phyloP scores from a whole-genome alignment of 2,797 vertebrate genomes.

The Cyclura pinguis region DNA sequence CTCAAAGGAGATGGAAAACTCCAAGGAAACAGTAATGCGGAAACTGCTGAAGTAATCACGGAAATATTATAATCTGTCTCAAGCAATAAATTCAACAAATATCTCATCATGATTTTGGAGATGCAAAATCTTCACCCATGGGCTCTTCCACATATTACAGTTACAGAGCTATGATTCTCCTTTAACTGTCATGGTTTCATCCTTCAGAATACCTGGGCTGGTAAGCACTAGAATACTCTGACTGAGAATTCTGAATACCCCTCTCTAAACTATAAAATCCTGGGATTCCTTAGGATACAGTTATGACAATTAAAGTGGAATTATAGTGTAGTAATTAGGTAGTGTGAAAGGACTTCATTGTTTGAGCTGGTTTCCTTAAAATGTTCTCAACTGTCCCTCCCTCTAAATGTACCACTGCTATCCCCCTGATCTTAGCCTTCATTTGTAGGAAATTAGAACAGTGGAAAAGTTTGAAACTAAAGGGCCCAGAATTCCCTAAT shows the following conservation, averaged over 20 bases:
- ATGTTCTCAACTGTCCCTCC: background rate
- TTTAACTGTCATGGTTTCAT: no score
- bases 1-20: conserved; percentile 13
- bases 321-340: no score
- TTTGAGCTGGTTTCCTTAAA: background rate
- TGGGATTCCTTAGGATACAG: no score
- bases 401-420: background rate
- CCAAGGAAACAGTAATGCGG: conserved; percentile 4
- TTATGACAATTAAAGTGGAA: no score
- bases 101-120: background rate
- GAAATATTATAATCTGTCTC: rapidly evolving
- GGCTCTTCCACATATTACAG: no score
- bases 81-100: conserved; percentile 17
- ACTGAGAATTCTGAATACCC: no score
- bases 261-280: no score
- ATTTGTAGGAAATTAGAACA: background rate
- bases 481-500: background rate
- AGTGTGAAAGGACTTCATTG: no score
- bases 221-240: no score
- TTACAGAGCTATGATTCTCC: no score
- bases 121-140: background rate
- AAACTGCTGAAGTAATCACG: background rate
- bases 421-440: background rate
- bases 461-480: background rate
- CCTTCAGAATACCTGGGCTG: no score